Evolutionary conservation across 2,888 invertebrate genomes (phyloP), one percentile per base, ranked within the genome.

Genomic region (Tillus elongatus): DNA sequence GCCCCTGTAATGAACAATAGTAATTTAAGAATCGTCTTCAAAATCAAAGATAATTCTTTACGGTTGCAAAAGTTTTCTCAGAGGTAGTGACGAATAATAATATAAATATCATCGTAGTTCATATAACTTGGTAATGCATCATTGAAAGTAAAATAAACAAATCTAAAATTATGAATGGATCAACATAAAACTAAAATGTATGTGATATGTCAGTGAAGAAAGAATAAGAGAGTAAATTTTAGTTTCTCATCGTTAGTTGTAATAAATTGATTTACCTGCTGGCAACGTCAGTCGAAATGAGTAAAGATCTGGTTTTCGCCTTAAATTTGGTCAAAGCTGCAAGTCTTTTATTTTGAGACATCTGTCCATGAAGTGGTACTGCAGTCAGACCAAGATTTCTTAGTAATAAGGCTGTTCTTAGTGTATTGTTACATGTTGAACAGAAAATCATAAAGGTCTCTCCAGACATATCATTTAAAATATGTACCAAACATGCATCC

Each of bases 221-320:
- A 19, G 6, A 19, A 19, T 19, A 29, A 29, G 9, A 29, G 11
- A 14, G 9, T 39, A 31, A 37, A 30, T 33, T n/a, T n/a, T n/a
- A n/a, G n/a, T n/a, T n/a, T n/a, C n/a, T n/a, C n/a, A n/a, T n/a
- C n/a, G n/a, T n/a, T n/a, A n/a, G n/a, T n/a, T n/a, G n/a, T n/a
- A n/a, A n/a, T n/a, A n/a, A n/a, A 28, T 27, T 30, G 32, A 53
- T 62, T 59, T 50, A 87, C 88, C 91, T 81, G 57, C 95, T 95
- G 2, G 97, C 98, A 1, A 98, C 98, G 69, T 98, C 98, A 0
- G 98, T 98, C 9, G 97, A 97, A 39, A 98, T 90, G 3, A 99
- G 72, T 53, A 98, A 88, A 0, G 92, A 89, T n/a, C 96, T 70
- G 53, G 76, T 81, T 66, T 92, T 93, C 14, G 85, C 83, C 67